A percentile compares a stretch with the other conserved stretches of the same genome.
Evolutionary conservation across 1,140 invertebrate genomes (phyloP).

Genomic region (Stegodyphus dumicola): DNA sequence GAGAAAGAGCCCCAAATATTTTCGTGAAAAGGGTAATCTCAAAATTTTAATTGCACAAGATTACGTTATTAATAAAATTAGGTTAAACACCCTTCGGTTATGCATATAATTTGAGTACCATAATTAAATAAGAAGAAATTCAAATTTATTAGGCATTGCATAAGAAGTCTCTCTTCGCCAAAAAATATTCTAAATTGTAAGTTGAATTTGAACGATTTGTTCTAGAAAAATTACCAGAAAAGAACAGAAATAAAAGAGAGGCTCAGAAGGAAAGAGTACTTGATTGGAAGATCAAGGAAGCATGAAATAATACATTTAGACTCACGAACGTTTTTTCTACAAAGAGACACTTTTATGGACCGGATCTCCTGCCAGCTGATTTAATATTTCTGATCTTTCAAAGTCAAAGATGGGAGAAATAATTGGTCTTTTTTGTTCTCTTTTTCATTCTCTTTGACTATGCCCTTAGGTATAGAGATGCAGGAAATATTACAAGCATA

Average conservation of each 20-base stretch:
- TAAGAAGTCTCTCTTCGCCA: background rate
- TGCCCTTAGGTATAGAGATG: background rate
- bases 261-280: conserved; percentile 10
- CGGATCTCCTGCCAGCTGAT: conserved; percentile 40
- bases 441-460: conserved; percentile 25
- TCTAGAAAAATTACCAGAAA: background rate
- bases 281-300: conserved; percentile 24
- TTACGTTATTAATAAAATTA: too few species aligned
- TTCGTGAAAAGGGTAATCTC: too few species aligned
- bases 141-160: background rate
- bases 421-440: conserved; percentile 30
- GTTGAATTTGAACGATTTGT: conserved; percentile 6
- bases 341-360: conserved; percentile 12
- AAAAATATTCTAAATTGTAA: background rate
- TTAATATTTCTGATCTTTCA: conserved; percentile 22
- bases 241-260: background rate
- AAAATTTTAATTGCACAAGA: too few species aligned
- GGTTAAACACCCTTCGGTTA: too few species aligned
- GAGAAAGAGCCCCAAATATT: too few species aligned
- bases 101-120: background rate
- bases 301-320: conserved; percentile 47
- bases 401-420: conserved; percentile 31
- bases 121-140: background rate
- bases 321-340: background rate
- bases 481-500: too few species aligned